phyloP scores from a whole-genome alignment of 2,113 vertebrate genomes.

The Notothenia coriiceps region DNA sequence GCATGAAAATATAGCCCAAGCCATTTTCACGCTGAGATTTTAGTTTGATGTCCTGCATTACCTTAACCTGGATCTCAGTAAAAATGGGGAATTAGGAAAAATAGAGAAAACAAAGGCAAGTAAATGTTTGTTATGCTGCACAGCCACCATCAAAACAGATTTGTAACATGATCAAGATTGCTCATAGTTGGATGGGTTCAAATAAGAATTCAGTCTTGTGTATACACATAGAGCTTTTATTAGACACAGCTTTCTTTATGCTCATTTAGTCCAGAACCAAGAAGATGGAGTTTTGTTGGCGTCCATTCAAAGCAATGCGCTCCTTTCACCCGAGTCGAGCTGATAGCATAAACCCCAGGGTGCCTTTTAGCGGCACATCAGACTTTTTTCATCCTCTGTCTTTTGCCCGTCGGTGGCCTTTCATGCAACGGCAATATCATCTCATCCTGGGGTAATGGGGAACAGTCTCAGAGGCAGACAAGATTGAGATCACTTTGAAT shows the following conservation, averaged over 20 bases:
- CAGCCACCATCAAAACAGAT: conserved; percentile 1
- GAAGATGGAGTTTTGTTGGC: not conserved
- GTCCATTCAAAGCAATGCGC: conserved; percentile 41
- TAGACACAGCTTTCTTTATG: conserved; percentile 11
- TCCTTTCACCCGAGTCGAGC: conserved; percentile 45
- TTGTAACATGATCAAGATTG: conserved; percentile 5
- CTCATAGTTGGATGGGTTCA: conserved; percentile 15
- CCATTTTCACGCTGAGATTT: conserved; percentile 26
- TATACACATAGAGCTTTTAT: not conserved
- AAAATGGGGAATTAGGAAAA: conserved; percentile 9
- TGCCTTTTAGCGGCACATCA: conserved; percentile 56
- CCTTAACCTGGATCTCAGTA: conserved; percentile 19
- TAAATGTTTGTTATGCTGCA: not conserved
- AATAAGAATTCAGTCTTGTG: conserved; percentile 25
- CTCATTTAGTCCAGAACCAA: conserved; percentile 1
- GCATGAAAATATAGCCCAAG: conserved; percentile 9
- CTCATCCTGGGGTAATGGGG: conserved; percentile 72
- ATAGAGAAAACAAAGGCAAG: not conserved
- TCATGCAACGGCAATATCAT: conserved; percentile 70
- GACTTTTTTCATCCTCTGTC: conserved; percentile 44
- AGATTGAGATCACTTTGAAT: conserved; percentile 79
- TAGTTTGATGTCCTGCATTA: conserved; percentile 8
- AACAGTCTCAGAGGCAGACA: conserved; percentile 62
- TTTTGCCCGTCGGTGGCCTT: conserved; percentile 66
- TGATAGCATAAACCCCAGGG: conserved; percentile 61